Evolutionary conservation across 2,888 invertebrate genomes (phyloP).

Genomic region (Hirtodrosophila histrioides): DNA sequence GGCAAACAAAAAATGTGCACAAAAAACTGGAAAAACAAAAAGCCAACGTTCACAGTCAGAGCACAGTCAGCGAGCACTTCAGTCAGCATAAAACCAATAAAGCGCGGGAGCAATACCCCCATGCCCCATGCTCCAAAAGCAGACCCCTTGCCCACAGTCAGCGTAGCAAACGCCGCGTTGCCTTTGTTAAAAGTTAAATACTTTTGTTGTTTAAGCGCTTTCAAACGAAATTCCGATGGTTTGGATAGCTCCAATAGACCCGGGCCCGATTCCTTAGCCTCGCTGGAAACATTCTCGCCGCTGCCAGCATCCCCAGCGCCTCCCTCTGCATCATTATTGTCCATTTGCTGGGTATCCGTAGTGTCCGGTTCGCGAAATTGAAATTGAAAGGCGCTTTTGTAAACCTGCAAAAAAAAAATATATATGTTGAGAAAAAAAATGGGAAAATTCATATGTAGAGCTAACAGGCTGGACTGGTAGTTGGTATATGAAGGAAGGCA

Average conservation of each 20-base stretch:
- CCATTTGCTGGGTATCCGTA: conserved; percentile 71
- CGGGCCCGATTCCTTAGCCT: conserved; percentile 74
- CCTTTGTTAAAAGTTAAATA: conserved; percentile 80
- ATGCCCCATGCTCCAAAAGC: conserved; percentile 6
- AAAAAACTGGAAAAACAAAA: conserved; percentile 33
- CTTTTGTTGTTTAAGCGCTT: conserved; percentile 83
- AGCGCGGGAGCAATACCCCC: conserved; percentile 54
- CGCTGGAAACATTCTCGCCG: conserved; percentile 61
- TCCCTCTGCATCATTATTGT: conserved; percentile 62
- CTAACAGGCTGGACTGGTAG: conserved; percentile 16
- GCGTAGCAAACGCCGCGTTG: conserved; percentile 53
- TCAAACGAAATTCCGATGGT: conserved; percentile 84
- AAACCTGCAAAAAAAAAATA: conserved; percentile 67
- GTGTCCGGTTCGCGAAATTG: conserved; percentile 83
- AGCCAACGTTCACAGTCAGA: conserved; percentile 58
- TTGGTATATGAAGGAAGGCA: conserved; percentile 45
- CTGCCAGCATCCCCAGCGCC: conserved; percentile 46
- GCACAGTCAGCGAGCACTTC: conserved; percentile 55
- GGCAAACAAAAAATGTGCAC: conserved; percentile 69
- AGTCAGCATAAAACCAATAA: conserved; percentile 75
- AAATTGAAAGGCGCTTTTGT: conserved; percentile 83
- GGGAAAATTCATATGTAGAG: conserved; percentile 45
- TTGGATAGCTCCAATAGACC: conserved; percentile 83
- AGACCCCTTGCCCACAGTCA: conserved; percentile 9
- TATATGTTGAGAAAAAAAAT: conserved; percentile 6